A percentile compares a stretch with the other conserved stretches of the same genome.
Evolutionary conservation across 2,888 invertebrate species (phyloP).

Genomic region (Aethes cnicana): DNA sequence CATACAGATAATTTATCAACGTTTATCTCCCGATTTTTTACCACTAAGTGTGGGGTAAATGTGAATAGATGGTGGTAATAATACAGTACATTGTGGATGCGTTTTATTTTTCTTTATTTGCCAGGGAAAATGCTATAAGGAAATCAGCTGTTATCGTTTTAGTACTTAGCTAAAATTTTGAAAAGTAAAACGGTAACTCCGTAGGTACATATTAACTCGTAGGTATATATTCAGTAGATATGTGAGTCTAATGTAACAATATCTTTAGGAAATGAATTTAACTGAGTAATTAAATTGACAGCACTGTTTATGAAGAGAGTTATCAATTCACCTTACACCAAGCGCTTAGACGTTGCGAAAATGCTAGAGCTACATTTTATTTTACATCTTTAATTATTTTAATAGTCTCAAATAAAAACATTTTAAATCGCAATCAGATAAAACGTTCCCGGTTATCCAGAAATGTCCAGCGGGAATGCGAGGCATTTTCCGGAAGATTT

Average conservation of each 20-base stretch:
- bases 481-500: slow-evolving; percentile 50
- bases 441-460: slow-evolving; percentile 7
- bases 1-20: slow-evolving; percentile 71
- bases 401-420: neutral
- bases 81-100: slow-evolving; percentile 10
- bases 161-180: neutral
- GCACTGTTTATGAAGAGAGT: too few species aligned
- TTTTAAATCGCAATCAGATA: slow-evolving; percentile 3
- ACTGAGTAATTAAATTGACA: too few species aligned
- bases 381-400: too few species aligned
- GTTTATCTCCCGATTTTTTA: slow-evolving; percentile 60
- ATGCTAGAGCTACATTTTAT: too few species aligned
- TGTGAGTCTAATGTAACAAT: too few species aligned
- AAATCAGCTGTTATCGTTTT: neutral
- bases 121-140: too few species aligned
- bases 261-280: too few species aligned
- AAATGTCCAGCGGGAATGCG: slow-evolving; percentile 52
- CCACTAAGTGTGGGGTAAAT: slow-evolving; percentile 47
- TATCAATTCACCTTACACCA: too few species aligned
- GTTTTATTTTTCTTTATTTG: slow-evolving; percentile 8
- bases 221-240: too few species aligned
- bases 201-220: too few species aligned
- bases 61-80: slow-evolving; percentile 32
- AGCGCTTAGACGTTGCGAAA: too few species aligned
- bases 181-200: too few species aligned